Evolutionary conservation across 1,140 invertebrate species (phyloP).

Genomic region (Listronotus bonariensis): DNA sequence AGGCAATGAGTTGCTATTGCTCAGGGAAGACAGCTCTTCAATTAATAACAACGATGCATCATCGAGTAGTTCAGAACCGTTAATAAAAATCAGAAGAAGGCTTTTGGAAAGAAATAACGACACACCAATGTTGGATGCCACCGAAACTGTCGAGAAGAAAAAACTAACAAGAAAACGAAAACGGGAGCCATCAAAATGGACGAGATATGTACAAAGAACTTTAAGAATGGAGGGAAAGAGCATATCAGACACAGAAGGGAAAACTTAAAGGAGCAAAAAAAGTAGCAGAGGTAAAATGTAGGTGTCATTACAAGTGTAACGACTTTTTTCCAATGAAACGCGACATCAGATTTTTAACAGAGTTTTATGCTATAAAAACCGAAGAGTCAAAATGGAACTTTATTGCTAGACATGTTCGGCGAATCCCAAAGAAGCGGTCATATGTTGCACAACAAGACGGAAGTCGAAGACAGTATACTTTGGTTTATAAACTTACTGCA

Average conservation of each 20-base stretch:
- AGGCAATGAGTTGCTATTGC: constrained; percentile 6
- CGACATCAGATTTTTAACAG: background rate
- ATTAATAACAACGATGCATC: constrained; percentile 10
- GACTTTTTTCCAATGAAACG: constrained; percentile 8
- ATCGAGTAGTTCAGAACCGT: constrained; percentile 1
- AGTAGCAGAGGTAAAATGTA: constrained; percentile 1
- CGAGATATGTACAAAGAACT: constrained; percentile 2
- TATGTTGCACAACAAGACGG: too few relatives aligned
- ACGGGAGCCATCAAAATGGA: constrained; percentile 15
- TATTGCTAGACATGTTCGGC: too few relatives aligned
- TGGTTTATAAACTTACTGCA: constrained; percentile 12
- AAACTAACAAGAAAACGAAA: constrained; percentile 20
- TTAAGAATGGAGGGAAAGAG: background rate
- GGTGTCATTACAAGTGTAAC: constrained; percentile 12
- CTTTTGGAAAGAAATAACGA: constrained; percentile 8
- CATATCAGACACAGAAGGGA: constrained; percentile 10
- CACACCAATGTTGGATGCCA: constrained; percentile 8
- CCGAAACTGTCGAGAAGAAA: constrained; percentile 16
- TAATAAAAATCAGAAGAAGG: constrained; percentile 10
- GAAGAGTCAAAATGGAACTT: too few relatives aligned
- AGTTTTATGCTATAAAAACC: too few relatives aligned
- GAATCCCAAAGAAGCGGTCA: too few relatives aligned
- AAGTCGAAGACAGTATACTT: too few relatives aligned
- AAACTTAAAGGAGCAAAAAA: too few relatives aligned
- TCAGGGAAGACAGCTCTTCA: background rate